Conservation (phyloP, 1,140 invertebrate genomes). For the Mya arenaria region DNA sequence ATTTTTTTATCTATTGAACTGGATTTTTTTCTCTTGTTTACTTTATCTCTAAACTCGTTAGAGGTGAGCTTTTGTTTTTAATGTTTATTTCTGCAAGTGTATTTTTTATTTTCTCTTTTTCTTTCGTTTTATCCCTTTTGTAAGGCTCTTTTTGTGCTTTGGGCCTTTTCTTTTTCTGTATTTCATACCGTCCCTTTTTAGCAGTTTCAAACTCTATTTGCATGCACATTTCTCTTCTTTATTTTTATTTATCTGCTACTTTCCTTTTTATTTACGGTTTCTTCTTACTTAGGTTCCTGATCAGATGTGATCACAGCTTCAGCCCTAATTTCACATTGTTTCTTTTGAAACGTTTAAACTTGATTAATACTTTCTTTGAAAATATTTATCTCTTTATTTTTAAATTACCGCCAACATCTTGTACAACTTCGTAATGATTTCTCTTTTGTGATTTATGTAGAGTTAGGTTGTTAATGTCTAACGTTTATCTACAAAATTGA, state of each 20-base stretch:
- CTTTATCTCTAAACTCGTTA: no score
- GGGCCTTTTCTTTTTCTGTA: neutral
- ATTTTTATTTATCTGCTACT: neutral
- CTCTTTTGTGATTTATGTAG: neutral
- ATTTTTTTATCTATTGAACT: no score
- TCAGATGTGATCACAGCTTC: neutral
- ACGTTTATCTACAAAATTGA: neutral
- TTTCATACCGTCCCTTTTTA: neutral
- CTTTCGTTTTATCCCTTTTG: neutral
- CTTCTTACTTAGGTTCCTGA: neutral
- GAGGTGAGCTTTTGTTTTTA: no score
- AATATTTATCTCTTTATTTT: no score
- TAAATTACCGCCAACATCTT: no score
- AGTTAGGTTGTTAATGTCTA: neutral
- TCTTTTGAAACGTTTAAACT: no score
- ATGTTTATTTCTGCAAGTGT: no score
- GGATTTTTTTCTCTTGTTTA: no score
- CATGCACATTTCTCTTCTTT: neutral
- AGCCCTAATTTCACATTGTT: no score
- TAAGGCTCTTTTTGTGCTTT: neutral
- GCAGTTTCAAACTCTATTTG: neutral
- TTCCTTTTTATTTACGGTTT: neutral
- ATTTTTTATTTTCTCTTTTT: neutral
- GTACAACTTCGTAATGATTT: conserved; percentile 2
- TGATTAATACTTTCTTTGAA: no score